These are phyloP conservation scores for Dioctria linearis DNA, from an alignment of 2,888 invertebrate genomes.

Conservation along the genomic window DNA sequence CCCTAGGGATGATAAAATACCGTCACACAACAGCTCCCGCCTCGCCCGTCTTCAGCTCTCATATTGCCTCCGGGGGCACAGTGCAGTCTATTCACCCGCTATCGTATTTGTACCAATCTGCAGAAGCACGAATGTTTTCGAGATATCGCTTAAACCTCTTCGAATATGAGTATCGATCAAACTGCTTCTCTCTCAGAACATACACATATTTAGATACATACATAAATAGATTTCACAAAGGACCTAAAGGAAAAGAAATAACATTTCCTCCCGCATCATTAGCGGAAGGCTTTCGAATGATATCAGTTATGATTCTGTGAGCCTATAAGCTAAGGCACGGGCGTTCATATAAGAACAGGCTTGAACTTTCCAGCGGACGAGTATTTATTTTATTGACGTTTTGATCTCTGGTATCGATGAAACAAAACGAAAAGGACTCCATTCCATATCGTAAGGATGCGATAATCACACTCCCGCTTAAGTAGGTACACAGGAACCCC, in stretches of 20 bases:
- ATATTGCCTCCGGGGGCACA: too few relatives aligned
- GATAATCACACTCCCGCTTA: slow-evolving; percentile 1
- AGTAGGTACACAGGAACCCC: neutral
- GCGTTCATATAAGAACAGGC: neutral
- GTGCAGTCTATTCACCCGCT: too few relatives aligned
- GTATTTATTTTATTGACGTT: neutral
- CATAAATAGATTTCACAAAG: neutral
- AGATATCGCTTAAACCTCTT: neutral
- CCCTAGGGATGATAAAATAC: too few relatives aligned
- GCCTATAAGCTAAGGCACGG: neutral
- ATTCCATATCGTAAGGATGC: neutral
- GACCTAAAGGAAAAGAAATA: neutral
- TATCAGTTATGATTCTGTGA: neutral
- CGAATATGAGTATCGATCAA: neutral
- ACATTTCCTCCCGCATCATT: neutral
- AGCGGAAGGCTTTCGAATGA: neutral
- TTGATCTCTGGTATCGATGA: neutral
- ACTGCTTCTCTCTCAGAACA: neutral
- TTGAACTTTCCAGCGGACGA: neutral
- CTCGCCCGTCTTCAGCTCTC: too few relatives aligned
- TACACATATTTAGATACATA: neutral
- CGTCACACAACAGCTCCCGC: too few relatives aligned
- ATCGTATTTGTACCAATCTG: neutral
- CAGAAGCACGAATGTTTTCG: neutral
- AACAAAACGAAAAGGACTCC: neutral